Percentiles rank a stretch among this genome's conserved stretches.
phyloP scores from a whole-genome alignment of 2,113 vertebrate species.

The Murina feae region DNA sequence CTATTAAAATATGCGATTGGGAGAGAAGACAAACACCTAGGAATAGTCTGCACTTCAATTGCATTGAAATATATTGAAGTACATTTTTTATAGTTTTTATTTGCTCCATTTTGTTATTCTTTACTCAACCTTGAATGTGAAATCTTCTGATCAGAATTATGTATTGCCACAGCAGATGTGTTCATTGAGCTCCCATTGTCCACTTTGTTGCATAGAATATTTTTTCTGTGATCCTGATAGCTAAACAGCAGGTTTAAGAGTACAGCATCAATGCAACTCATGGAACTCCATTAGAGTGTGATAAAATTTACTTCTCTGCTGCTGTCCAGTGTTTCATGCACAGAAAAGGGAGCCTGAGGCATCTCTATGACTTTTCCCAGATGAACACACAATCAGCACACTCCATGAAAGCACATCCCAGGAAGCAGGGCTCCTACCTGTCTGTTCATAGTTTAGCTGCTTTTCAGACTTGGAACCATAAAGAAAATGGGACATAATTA shows the following conservation, averaged over 20 bases:
- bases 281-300: not conserved
- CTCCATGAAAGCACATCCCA: not conserved
- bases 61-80: not conserved
- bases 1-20: not conserved
- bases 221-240: not conserved
- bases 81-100: not conserved
- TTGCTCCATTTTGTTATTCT: not conserved
- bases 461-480: not conserved
- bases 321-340: not conserved
- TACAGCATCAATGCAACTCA: not conserved
- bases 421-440: not conserved
- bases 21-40: not conserved
- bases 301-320: not conserved
- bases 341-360: not conserved
- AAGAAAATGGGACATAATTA: not conserved
- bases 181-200: not conserved
- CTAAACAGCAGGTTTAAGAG: not conserved
- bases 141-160: not conserved
- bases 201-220: not conserved
- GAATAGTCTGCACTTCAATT: not conserved
- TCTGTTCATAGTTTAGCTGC: not conserved
- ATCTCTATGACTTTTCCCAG: not conserved
- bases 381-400: not conserved
- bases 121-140: not conserved
- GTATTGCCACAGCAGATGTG: too few relatives aligned